Evolutionary conservation across 2,888 invertebrate genomes (phyloP).

Genomic region (Operophtera brumata): DNA sequence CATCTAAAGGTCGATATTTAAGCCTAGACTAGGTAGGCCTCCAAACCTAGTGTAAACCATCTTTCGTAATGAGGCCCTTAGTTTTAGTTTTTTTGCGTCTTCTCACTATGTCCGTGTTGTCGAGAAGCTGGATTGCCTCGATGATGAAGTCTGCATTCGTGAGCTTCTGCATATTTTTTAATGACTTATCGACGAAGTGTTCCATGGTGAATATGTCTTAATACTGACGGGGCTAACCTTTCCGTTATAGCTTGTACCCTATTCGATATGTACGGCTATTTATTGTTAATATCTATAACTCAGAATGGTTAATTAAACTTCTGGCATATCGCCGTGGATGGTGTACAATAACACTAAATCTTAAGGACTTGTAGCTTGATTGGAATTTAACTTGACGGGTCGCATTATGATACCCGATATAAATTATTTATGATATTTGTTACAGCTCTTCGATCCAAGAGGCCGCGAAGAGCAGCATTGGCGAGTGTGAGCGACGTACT

Average conservation of each 20-base stretch:
- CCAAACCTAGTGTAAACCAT: too few relatives aligned
- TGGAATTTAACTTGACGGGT: constrained; percentile 27
- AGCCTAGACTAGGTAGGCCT: too few relatives aligned
- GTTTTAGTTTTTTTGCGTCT: too few relatives aligned
- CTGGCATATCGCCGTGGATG: constrained; percentile 26
- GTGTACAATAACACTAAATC: constrained; percentile 26
- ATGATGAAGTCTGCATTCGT: too few relatives aligned
- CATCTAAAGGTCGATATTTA: too few relatives aligned
- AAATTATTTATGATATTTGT: constrained; percentile 11
- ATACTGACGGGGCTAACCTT: not conserved
- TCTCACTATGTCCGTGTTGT: too few relatives aligned
- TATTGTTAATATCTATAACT: constrained; percentile 31
- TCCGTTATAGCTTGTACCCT: not conserved
- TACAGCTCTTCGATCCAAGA: not conserved
- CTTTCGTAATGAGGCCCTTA: too few relatives aligned
- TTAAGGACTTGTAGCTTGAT: constrained; percentile 26
- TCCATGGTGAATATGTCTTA: not conserved
- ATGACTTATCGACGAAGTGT: too few relatives aligned
- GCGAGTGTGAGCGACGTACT: too few relatives aligned
- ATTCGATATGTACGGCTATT: constrained; percentile 24
- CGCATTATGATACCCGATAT: constrained; percentile 14
- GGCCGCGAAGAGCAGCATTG: not conserved
- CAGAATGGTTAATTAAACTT: constrained; percentile 31
- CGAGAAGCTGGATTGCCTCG: too few relatives aligned
- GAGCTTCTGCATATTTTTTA: too few relatives aligned